A percentile compares a stretch with the other conserved stretches of the same genome.
Evolutionary conservation across 2,113 vertebrate species (phyloP).

Genomic region (Python bivittatus): DNA sequence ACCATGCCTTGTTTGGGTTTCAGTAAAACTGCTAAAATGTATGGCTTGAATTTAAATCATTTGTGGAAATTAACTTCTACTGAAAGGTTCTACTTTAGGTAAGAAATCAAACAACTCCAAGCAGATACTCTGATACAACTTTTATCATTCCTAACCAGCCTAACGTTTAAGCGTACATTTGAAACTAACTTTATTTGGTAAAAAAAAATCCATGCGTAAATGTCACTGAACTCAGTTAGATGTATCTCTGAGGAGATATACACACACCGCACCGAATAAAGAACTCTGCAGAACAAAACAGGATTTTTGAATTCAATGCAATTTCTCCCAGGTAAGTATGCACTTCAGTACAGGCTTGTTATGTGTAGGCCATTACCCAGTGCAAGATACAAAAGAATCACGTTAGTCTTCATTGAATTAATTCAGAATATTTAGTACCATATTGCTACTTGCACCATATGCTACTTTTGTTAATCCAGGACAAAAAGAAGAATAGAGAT

Average conservation of each 20-base stretch:
- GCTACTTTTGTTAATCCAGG: not conserved
- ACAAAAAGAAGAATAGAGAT: not conserved
- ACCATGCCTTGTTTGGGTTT: too few species aligned
- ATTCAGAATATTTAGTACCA: not conserved
- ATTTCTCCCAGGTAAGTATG: not conserved
- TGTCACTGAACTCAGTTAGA: too few species aligned
- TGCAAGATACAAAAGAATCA: not conserved
- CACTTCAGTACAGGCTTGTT: not conserved
- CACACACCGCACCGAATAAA: not conserved
- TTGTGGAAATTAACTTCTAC: conserved; percentile 9
- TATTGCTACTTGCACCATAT: not conserved
- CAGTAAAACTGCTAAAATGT: not conserved
- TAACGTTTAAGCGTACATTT: too few species aligned
- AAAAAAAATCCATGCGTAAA: too few species aligned
- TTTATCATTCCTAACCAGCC: too few species aligned
- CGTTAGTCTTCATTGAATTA: not conserved
- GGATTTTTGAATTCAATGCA: not conserved
- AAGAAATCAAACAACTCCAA: too few species aligned
- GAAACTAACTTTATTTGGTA: too few species aligned
- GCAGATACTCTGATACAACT: too few species aligned
- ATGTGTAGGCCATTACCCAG: not conserved
- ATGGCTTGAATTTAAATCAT: not conserved
- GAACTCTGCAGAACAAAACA: not conserved
- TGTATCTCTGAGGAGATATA: not conserved
- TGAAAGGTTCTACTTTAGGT: not conserved